Conservation (phyloP, 2,888 invertebrate species). For the Ctena decussata region DNA sequence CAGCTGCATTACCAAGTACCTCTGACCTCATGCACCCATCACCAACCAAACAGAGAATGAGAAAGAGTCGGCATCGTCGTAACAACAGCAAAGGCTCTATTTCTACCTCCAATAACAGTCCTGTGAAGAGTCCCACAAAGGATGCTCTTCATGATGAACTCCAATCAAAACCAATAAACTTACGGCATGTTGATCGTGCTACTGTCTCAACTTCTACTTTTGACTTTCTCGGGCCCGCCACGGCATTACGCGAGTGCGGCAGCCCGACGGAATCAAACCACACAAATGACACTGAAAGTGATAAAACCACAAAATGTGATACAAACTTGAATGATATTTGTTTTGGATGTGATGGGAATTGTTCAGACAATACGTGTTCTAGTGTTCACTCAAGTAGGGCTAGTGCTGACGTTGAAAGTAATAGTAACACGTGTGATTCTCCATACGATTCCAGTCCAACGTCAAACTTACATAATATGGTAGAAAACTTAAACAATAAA, state of each 20-base stretch:
- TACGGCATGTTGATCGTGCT: constrained; percentile 69
- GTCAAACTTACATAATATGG: constrained; percentile 61
- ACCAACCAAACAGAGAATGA: constrained; percentile 81
- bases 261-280: constrained; percentile 46
- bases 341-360: constrained; percentile 85
- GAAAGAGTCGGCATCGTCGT: constrained; percentile 85
- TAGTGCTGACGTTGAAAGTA: constrained; percentile 81
- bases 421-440: constrained; percentile 79
- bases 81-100: constrained; percentile 84
- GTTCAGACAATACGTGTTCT: constrained; percentile 82
- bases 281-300: constrained; percentile 12
- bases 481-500: constrained; percentile 70
- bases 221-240: constrained; percentile 80
- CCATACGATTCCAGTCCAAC: constrained; percentile 74
- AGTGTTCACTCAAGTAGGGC: constrained; percentile 70
- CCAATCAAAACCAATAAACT: constrained; percentile 68
- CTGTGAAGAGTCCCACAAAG: constrained; percentile 79
- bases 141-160: constrained; percentile 79
- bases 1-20: constrained; percentile 73
- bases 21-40: constrained; percentile 80
- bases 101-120: constrained; percentile 77
- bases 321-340: constrained; percentile 85
- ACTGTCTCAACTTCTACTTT: constrained; percentile 75
- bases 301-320: constrained; percentile 56
- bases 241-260: constrained; percentile 78